Percentiles rank a stretch among this genome's conserved stretches.
These are phyloP conservation scores for Arenicola marina DNA, from an alignment of 2,888 invertebrate genomes.

Conservation along the genomic window DNA sequence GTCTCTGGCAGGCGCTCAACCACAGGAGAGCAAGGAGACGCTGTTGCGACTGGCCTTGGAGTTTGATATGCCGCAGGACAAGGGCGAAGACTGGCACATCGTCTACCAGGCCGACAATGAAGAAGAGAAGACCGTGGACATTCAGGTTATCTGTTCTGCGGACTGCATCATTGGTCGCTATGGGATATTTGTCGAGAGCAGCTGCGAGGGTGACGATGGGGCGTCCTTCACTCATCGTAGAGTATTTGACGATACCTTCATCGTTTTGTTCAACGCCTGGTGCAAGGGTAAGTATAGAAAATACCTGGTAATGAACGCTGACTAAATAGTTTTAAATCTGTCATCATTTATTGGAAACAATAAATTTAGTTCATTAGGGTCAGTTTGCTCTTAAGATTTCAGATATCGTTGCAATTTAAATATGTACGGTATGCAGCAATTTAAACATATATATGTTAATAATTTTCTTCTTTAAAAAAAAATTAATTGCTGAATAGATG, in stretches of 20 bases:
- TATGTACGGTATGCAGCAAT: no score
- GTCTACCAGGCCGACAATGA: neutral
- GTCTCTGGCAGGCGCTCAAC: neutral
- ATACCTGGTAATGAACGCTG: neutral
- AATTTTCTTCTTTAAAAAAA: no score
- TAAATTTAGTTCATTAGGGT: no score
- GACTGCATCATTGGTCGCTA: neutral
- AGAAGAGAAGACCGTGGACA: neutral
- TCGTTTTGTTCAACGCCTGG: conserved; percentile 90
- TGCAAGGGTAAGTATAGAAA: conserved; percentile 69
- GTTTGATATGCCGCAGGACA: neutral
- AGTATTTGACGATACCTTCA: conserved; percentile 69
- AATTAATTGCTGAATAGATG: no score
- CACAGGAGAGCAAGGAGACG: conserved; percentile 2
- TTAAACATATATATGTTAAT: no score
- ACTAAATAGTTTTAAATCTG: no score
- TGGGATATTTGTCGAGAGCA: neutral
- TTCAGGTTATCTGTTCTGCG: neutral
- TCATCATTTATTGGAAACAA: no score
- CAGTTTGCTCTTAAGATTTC: no score
- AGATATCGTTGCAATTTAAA: no score
- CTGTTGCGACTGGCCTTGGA: neutral
- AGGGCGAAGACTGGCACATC: conserved; percentile 1
- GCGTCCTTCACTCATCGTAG: conserved; percentile 30
- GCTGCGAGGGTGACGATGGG: neutral